Conservation (phyloP, 1,140 invertebrate species). For the Mercenaria mercenaria region DNA sequence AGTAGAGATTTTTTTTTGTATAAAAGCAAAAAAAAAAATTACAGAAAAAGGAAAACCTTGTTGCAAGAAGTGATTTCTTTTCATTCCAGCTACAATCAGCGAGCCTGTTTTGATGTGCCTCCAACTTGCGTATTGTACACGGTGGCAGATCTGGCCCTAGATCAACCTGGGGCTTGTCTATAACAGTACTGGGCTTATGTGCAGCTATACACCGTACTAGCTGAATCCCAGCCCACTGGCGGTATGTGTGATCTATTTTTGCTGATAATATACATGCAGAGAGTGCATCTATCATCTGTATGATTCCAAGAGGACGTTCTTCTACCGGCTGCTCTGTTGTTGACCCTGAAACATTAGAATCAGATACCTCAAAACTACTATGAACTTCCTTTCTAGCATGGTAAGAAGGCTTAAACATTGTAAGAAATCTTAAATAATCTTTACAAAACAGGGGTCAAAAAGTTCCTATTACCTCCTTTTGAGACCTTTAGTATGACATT, state of each 20-base stretch:
- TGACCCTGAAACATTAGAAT: neutral
- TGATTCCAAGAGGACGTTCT: conserved; percentile 69
- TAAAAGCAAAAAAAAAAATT: too few relatives aligned
- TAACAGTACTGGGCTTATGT: conserved; percentile 55
- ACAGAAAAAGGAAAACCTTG: conserved; percentile 86
- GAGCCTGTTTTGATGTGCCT: conserved; percentile 88
- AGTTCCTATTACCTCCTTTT: too few relatives aligned
- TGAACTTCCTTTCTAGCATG: too few relatives aligned
- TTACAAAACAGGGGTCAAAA: too few relatives aligned
- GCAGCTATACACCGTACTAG: conserved; percentile 85
- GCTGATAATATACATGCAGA: conserved; percentile 89
- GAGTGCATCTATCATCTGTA: conserved; percentile 89
- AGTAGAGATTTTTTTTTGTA: too few relatives aligned
- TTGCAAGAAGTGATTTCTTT: conserved; percentile 87
- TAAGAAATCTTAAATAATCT: too few relatives aligned
- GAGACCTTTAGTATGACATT: too few relatives aligned
- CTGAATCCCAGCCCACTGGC: conserved; percentile 89
- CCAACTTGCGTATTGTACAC: conserved; percentile 85
- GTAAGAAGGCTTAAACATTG: too few relatives aligned
- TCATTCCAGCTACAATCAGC: conserved; percentile 85
- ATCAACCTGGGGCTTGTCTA: conserved; percentile 76
- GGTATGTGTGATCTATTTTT: conserved; percentile 85
- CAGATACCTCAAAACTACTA: too few relatives aligned
- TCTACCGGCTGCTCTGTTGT: neutral
- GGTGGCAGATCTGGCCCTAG: conserved; percentile 84